Evolutionary conservation across 2,113 vertebrate species (phyloP).

Genomic region (Azemiops feae): DNA sequence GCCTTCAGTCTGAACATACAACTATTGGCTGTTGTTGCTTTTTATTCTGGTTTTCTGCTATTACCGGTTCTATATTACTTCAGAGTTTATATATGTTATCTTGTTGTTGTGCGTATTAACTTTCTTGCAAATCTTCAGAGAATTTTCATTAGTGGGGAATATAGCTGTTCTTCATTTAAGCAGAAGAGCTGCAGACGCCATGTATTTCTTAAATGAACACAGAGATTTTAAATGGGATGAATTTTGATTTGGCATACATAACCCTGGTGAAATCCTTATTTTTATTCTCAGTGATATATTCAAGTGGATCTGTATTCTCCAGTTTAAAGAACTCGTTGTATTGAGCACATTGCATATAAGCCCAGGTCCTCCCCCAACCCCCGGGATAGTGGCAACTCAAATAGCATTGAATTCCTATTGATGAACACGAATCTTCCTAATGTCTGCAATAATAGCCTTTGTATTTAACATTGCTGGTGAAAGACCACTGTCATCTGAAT

Average conservation of each 20-base stretch:
- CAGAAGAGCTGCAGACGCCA: not conserved
- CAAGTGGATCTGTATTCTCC: not conserved
- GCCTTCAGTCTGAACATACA: not conserved
- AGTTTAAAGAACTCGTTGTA: not conserved
- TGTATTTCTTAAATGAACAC: not conserved
- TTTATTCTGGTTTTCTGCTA: not conserved
- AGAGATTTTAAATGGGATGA: not conserved
- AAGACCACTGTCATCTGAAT: not conserved
- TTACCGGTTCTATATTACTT: not conserved
- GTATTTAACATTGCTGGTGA: not conserved
- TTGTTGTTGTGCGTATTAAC: not conserved
- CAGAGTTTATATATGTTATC: not conserved
- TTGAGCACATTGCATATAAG: not conserved
- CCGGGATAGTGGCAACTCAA: not conserved
- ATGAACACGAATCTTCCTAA: not conserved
- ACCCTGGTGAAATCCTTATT: not conserved
- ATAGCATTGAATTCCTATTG: not conserved
- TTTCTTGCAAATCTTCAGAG: not conserved
- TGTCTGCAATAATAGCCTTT: not conserved
- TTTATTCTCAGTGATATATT: not conserved
- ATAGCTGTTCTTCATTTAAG: not conserved
- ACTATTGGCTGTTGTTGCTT: not conserved
- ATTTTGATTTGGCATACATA: not conserved
- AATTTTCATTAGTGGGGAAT: not conserved
- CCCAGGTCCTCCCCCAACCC: not conserved